Evolutionary conservation across 2,113 vertebrate species (phyloP).

Genomic region (Eretmochelys imbricata): DNA sequence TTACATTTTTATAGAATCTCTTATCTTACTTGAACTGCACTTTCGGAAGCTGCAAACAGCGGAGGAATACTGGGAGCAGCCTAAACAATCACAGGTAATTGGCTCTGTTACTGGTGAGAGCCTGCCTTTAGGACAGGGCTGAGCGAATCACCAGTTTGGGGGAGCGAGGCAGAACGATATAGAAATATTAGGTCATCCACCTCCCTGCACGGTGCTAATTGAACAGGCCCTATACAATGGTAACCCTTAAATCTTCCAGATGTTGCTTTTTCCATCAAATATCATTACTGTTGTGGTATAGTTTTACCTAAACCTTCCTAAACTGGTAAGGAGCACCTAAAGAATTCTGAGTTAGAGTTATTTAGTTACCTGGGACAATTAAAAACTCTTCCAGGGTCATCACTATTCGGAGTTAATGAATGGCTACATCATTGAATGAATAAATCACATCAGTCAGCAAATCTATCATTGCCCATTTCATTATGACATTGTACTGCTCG

Average conservation of each 20-base stretch:
- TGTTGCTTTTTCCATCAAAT: not conserved
- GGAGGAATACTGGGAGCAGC: not conserved
- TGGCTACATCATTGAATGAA: rapidly evolving
- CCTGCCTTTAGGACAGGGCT: not conserved
- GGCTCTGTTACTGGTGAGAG: not conserved
- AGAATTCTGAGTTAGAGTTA: not conserved
- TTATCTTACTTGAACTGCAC: not conserved
- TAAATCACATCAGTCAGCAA: not conserved
- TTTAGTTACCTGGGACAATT: not conserved
- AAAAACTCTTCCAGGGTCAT: not conserved
- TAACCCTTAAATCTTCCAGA: not conserved
- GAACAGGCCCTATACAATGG: not conserved
- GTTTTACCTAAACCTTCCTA: not conserved
- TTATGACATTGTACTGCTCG: not conserved
- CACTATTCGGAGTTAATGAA: not conserved
- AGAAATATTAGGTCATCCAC: not conserved
- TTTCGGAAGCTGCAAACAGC: not conserved
- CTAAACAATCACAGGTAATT: not conserved
- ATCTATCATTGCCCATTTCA: not conserved
- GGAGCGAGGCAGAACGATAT: not conserved
- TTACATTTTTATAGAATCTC: not conserved
- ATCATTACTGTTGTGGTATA: not conserved
- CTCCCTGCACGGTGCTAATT: not conserved
- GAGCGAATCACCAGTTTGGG: not conserved
- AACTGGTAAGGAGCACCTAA: not conserved